Conservation (phyloP, 2,888 invertebrate genomes). For the Folsomia candida region DNA sequence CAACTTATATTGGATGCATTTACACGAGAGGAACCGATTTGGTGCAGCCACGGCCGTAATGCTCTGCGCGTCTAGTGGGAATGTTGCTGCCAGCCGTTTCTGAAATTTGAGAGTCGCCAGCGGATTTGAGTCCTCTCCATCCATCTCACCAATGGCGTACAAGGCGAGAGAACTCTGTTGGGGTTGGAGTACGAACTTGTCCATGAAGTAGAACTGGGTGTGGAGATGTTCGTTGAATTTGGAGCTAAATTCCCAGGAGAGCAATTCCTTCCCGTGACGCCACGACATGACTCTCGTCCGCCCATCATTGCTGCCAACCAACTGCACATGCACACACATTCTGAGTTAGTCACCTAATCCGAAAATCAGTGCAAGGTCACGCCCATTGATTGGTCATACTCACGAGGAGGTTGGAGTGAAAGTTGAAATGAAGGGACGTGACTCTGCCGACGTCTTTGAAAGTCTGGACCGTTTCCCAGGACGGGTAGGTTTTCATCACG, state of each 20-base stretch:
- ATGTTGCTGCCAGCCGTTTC: constrained; percentile 43
- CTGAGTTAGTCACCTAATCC: background rate
- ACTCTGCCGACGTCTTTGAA: constrained; percentile 41
- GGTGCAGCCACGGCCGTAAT: constrained; percentile 45
- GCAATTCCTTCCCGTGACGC: constrained; percentile 31
- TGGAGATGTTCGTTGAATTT: constrained; percentile 48
- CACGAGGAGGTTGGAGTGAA: constrained; percentile 38
- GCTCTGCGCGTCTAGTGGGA: constrained; percentile 37
- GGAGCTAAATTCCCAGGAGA: constrained; percentile 36
- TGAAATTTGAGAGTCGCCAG: background rate
- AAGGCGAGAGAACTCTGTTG: constrained; percentile 44
- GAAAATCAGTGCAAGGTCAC: background rate
- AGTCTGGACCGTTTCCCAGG: constrained; percentile 23
- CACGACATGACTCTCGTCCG: constrained; percentile 40
- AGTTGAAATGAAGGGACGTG: constrained; percentile 39
- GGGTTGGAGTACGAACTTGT: constrained; percentile 48
- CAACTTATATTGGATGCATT: no score
- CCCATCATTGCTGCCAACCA: constrained; percentile 38
- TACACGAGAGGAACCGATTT: constrained; percentile 49
- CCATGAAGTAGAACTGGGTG: constrained; percentile 49
- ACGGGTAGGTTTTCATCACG: constrained; percentile 34
- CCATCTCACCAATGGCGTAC: constrained; percentile 40
- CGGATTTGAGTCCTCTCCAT: background rate
- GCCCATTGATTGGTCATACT: background rate
- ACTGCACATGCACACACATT: constrained; percentile 17